These are phyloP conservation scores for Amiota mariae DNA, from an alignment of 2,888 invertebrate genomes.

Conservation along the genomic window DNA sequence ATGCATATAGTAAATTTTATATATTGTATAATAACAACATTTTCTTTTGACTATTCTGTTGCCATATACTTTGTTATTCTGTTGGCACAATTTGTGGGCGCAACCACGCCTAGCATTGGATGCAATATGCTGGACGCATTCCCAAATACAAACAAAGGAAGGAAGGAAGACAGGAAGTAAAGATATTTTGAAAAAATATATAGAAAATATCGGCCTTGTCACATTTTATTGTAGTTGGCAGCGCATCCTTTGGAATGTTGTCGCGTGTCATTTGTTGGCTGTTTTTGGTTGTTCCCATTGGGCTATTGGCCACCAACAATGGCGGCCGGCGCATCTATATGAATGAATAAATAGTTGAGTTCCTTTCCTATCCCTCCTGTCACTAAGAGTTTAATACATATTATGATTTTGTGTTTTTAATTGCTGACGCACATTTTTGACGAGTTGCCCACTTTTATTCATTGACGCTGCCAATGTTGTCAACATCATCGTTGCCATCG, in stretches of 20 bases:
- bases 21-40: conserved; percentile 3
- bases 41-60: conserved; percentile 1
- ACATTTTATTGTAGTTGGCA: conserved; percentile 43
- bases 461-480: conserved; percentile 31
- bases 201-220: conserved; percentile 43
- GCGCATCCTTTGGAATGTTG: conserved; percentile 47
- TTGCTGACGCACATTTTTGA: conserved; percentile 70
- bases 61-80: conserved; percentile 12
- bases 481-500: conserved; percentile 54
- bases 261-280: conserved; percentile 38
- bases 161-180: conserved; percentile 26
- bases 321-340: conserved; percentile 21
- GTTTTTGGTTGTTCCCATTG: conserved; percentile 41
- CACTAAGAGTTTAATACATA: conserved; percentile 43
- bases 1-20: conserved; percentile 7
- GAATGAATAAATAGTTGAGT: conserved; percentile 32
- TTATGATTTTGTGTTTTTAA: conserved; percentile 59
- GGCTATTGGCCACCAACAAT: conserved; percentile 57
- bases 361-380: conserved; percentile 32
- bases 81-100: background rate
- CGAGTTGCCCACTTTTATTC: conserved; percentile 64
- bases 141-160: background rate
- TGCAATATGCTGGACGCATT: background rate
- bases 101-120: background rate
- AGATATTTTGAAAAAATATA: conserved; percentile 28